Evolutionary conservation across 2,113 vertebrate genomes (phyloP).

Genomic region (Bostrychus sinensis): DNA sequence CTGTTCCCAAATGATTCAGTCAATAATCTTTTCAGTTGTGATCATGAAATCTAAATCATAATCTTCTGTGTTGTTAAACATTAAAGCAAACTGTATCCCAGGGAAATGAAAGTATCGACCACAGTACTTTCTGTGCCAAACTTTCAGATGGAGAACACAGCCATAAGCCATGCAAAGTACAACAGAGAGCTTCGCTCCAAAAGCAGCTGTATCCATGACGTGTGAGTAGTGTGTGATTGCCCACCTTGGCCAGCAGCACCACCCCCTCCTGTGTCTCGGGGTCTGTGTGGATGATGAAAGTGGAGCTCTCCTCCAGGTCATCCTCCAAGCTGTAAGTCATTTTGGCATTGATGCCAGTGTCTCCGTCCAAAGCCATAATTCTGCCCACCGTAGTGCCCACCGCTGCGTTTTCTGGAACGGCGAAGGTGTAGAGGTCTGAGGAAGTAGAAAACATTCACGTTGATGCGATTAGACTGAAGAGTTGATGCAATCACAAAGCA

Average conservation of each 20-base stretch:
- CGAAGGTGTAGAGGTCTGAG: constrained; percentile 86
- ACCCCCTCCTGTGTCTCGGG: constrained; percentile 89
- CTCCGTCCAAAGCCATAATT: constrained; percentile 87
- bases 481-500: background rate
- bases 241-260: constrained; percentile 87
- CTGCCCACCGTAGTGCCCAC: constrained; percentile 84
- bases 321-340: constrained; percentile 89
- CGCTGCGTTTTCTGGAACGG: constrained; percentile 81
- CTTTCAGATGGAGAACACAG: background rate
- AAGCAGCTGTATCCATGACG: background rate
- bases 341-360: constrained; percentile 86
- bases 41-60: constrained; percentile 44
- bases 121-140: background rate
- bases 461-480: background rate
- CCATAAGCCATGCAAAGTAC: background rate
- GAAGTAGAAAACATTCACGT: background rate
- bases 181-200: background rate
- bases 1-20: constrained; percentile 40
- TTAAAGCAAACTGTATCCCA: background rate
- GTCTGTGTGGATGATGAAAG: constrained; percentile 85
- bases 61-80: constrained; percentile 19
- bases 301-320: constrained; percentile 75
- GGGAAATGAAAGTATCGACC: background rate
- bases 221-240: background rate
- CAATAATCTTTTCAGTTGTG: constrained; percentile 33